phyloP scores from a whole-genome alignment of 2,888 invertebrate genomes.

The Crossocerus cetratus region DNA sequence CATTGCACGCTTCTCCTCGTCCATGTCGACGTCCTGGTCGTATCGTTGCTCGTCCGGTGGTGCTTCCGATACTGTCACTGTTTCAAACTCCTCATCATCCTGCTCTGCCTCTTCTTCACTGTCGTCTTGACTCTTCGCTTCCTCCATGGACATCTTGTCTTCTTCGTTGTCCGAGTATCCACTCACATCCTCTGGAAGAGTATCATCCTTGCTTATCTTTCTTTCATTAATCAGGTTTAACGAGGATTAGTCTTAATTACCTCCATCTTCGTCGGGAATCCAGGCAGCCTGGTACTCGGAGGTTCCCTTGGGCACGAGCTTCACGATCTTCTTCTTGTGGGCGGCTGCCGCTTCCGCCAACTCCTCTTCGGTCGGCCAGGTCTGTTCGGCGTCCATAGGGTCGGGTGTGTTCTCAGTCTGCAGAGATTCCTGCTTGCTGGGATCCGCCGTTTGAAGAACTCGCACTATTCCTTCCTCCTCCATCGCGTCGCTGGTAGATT shows the following conservation, averaged over 20 bases:
- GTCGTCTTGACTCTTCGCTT: slow-evolving; percentile 65
- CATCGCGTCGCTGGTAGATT: slow-evolving; percentile 33
- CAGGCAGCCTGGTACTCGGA: slow-evolving; percentile 98
- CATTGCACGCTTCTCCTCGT: slow-evolving; percentile 88
- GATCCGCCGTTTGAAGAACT: slow-evolving; percentile 82
- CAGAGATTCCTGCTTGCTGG: slow-evolving; percentile 79
- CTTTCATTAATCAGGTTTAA: background rate
- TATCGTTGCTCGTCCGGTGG: slow-evolving; percentile 74
- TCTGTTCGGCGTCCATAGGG: slow-evolving; percentile 96
- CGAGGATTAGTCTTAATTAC: slow-evolving; percentile 50
- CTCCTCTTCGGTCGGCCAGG: slow-evolving; percentile 97
- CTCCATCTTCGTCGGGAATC: slow-evolving; percentile 87
- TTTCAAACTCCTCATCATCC: slow-evolving; percentile 84
- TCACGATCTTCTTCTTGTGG: slow-evolving; percentile 84
- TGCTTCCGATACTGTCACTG: slow-evolving; percentile 76
- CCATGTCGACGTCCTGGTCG: slow-evolving; percentile 81
- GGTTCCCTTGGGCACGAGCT: slow-evolving; percentile 94
- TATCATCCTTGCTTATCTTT: background rate
- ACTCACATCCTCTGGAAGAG: slow-evolving; percentile 42
- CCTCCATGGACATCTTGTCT: slow-evolving; percentile 73
- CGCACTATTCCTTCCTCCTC: slow-evolving; percentile 69
- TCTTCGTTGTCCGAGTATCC: slow-evolving; percentile 77
- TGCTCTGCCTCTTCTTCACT: slow-evolving; percentile 76
- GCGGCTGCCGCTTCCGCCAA: slow-evolving; percentile 84
- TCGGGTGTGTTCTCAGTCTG: slow-evolving; percentile 88